Conservation (phyloP, 2,797 vertebrate genomes). For the Myioborus melanocephalus region DNA sequence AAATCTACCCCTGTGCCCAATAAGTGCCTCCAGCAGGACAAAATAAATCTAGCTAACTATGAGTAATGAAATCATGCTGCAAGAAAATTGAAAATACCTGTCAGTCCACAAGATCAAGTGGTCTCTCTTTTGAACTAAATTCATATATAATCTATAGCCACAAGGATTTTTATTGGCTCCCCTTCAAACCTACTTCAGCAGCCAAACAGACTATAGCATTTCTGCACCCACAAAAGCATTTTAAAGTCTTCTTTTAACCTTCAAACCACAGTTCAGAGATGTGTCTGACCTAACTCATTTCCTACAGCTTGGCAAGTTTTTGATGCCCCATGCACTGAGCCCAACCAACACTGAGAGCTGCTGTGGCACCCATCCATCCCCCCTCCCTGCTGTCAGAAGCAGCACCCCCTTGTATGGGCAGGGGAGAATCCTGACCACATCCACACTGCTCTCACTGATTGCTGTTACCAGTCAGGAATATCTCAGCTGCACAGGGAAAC, state of each 20-base stretch:
- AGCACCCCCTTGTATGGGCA: not conserved
- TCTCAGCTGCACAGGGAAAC: not conserved
- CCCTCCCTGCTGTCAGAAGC: not conserved
- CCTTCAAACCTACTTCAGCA: conserved; percentile 29
- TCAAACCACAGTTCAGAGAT: conserved; percentile 15
- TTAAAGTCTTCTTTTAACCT: conserved; percentile 41
- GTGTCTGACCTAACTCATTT: not conserved
- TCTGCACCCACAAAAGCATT: conserved; percentile 32
- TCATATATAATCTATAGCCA: not conserved
- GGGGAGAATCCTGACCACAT: not conserved
- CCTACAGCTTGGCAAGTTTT: not conserved
- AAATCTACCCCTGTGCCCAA: conserved; percentile 30
- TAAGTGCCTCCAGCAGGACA: conserved; percentile 52
- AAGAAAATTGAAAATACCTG: conserved; percentile 53
- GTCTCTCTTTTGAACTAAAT: conserved; percentile 31
- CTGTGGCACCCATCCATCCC: not conserved
- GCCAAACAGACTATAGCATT: not conserved
- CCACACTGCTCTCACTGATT: not conserved
- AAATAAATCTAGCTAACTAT: conserved; percentile 60
- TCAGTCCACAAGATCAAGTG: conserved; percentile 48
- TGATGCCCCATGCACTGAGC: not conserved
- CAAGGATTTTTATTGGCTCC: conserved; percentile 17
- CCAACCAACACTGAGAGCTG: not conserved
- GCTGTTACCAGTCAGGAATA: not conserved
- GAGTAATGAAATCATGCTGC: conserved; percentile 47